phyloP scores from a whole-genome alignment of 2,113 vertebrate species.

The Genyomyrus donnyi region DNA sequence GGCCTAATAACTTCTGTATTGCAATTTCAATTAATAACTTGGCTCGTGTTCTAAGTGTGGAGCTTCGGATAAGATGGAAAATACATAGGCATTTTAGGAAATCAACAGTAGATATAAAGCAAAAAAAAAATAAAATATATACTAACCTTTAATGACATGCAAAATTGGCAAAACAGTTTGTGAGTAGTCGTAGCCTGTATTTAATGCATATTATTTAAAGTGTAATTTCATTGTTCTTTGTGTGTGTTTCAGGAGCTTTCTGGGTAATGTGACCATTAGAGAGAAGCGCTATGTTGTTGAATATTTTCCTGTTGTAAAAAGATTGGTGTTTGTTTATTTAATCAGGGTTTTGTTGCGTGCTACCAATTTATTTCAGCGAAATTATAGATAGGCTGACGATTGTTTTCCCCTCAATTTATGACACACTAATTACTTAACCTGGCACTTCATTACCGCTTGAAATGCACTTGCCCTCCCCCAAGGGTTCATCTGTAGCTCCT shows the following conservation, averaged over 20 bases:
- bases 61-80: not conserved
- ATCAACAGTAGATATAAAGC: not conserved
- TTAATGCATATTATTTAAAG: not conserved
- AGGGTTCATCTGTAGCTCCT: not conserved
- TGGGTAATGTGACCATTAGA: not conserved
- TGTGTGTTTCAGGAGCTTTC: not conserved
- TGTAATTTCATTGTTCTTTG: not conserved
- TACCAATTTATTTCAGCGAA: not conserved
- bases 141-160: not conserved
- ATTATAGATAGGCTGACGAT: not conserved
- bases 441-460: not conserved
- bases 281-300: not conserved
- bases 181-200: not conserved
- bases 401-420: not conserved
- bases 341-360: not conserved
- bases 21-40: not conserved
- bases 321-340: slow-evolving; percentile 2
- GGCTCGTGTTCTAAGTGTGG: not conserved
- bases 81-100: not conserved
- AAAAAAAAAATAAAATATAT: not conserved
- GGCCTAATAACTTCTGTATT: not conserved
- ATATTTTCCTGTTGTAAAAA: not conserved
- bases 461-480: not conserved
- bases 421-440: not conserved
- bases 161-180: not conserved